Evolutionary conservation across 2,113 vertebrate genomes (phyloP).

Genomic region (Dromas ardeola): DNA sequence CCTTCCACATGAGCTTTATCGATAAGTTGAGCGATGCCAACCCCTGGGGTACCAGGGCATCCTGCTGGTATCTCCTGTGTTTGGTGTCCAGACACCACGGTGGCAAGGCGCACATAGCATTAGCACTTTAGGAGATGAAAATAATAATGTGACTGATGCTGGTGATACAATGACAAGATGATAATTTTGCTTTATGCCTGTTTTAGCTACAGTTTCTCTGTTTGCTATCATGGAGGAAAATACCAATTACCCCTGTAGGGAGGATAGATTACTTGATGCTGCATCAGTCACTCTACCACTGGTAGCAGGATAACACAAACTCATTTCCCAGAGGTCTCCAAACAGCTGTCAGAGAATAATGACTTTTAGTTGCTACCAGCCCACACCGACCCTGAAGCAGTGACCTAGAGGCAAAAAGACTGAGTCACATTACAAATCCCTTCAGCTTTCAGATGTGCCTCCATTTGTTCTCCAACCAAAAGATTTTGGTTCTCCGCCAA

Average conservation of each 20-base stretch:
- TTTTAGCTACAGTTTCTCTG: not conserved
- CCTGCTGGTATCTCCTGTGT: not conserved
- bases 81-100: accelerated
- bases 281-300: not conserved
- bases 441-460: conserved; percentile 13
- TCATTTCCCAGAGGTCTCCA: conserved; percentile 38
- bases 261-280: conserved; percentile 1
- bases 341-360: conserved; percentile 25
- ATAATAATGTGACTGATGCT: not conserved
- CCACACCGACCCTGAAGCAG: not conserved
- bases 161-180: not conserved
- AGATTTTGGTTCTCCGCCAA: too few species aligned
- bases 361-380: not conserved
- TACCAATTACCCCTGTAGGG: not conserved
- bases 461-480: not conserved
- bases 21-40: not conserved
- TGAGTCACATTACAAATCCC: conserved; percentile 7
- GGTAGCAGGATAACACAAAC: not conserved
- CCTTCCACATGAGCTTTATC: not conserved
- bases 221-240: not conserved
- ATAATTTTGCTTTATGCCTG: not conserved
- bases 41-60: accelerated
- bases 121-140: not conserved
- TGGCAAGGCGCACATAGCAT: not conserved
- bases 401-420: conserved; percentile 27